phyloP scores from a whole-genome alignment of 2,797 vertebrate genomes.

The Enteromius thamalakanensis region DNA sequence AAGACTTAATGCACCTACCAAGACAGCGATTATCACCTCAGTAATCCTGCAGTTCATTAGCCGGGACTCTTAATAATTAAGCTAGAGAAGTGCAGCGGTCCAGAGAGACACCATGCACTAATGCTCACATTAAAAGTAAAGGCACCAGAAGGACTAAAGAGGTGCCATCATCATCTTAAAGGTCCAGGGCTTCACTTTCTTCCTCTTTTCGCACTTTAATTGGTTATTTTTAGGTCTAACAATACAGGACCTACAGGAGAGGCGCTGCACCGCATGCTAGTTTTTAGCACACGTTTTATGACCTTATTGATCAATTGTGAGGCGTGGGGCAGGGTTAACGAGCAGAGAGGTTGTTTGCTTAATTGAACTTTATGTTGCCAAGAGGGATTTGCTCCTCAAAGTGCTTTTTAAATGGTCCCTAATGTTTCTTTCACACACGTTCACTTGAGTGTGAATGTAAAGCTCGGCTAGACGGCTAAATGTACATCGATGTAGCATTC shows the following conservation, averaged over 20 bases:
- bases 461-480: constrained; percentile 13
- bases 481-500: constrained; percentile 39
- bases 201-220: not conserved
- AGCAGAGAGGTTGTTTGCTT: constrained; percentile 63
- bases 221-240: constrained; percentile 24
- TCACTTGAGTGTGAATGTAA: constrained; percentile 47
- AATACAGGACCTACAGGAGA: not conserved
- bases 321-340: constrained; percentile 60
- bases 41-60: constrained; percentile 79
- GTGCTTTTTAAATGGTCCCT: constrained; percentile 64
- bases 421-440: constrained; percentile 52
- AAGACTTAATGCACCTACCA: constrained; percentile 73
- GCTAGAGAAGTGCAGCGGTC: constrained; percentile 65
- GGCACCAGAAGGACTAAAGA: constrained; percentile 60
- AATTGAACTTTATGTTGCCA: constrained; percentile 66
- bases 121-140: constrained; percentile 70
- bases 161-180: constrained; percentile 42
- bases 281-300: constrained; percentile 57
- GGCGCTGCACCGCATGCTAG: constrained; percentile 39
- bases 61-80: constrained; percentile 70
- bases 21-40: constrained; percentile 73
- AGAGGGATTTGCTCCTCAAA: constrained; percentile 61
- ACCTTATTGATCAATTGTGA: constrained; percentile 62
- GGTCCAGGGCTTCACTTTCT: constrained; percentile 9
- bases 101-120: constrained; percentile 64